Base-by-base conservation (phyloP, 2,888 invertebrate genomes). In the Megaustenia siamemsis region DNA sequence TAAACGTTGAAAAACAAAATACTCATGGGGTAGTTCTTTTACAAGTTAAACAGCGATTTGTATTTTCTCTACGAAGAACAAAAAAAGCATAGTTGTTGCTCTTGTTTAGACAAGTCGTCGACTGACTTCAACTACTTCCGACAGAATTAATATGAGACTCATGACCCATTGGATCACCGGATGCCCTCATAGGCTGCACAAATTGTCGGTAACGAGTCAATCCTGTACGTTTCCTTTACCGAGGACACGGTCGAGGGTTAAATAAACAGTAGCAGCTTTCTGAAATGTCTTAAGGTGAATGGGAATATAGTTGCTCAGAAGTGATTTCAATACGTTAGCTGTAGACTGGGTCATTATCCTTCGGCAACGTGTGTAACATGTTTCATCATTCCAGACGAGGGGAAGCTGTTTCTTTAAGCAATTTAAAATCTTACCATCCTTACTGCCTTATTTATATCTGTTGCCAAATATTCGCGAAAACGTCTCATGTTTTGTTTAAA, bases 201-300 rank as follows among this genome's bases (percentile, higher is more conserved):
- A 40, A 69, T 40, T 69, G 43, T 43, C 38, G 21, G n/a, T 69
- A 69, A 69, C 43, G 69, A 43, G 43, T 69, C 69, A 21, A 38
- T 24, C 69, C 43, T 8, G 15, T 43, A 21, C 24, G 5, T 21
- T 43, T 69, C 38, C 24, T 40, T 40, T 69, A n/a, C 12, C 43
- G 69, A 69, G 40, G n/a, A 1, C 18, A 43, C 69, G 21, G 40
- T 40, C 43, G 69, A 69, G 69, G 69, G 40, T 69, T 40, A 69
- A 69, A n/a, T 18, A 38, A 69, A 69, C 24, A 40, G 4, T 40
- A 38, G 6, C 40, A 28, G 28, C 28, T 28, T n/a, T n/a, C n/a
- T n/a, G n/a, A n/a, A n/a, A n/a, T n/a, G n/a, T n/a, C n/a, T n/a
- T n/a, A n/a, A n/a, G n/a, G n/a, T n/a, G n/a, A n/a, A n/a, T n/a